phyloP scores from a whole-genome alignment of 2,888 invertebrate species.

The Scaptomyza reducta region DNA sequence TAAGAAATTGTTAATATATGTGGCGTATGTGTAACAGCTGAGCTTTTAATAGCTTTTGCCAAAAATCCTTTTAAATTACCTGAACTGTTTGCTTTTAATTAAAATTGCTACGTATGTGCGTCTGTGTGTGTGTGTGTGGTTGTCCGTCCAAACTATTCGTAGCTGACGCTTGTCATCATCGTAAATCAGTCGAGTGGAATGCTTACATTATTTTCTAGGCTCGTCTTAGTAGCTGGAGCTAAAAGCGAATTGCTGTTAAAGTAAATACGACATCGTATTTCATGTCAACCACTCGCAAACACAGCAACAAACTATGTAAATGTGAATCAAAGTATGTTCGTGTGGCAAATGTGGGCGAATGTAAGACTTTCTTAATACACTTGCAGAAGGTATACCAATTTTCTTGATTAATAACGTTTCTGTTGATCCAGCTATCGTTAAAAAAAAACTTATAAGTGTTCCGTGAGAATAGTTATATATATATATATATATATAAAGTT shows the following conservation, averaged over 20 bases:
- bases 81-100: constrained; percentile 46
- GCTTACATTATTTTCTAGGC: constrained; percentile 59
- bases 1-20: background rate
- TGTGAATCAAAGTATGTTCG: constrained; percentile 18
- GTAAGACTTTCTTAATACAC: background rate
- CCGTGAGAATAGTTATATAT: no score
- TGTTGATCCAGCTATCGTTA: no score
- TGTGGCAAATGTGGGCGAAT: background rate
- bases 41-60: no score
- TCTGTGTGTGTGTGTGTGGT: background rate
- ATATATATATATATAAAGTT: no score
- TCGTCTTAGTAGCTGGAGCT: constrained; percentile 37
- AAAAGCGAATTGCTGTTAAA: constrained; percentile 70
- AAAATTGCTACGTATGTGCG: constrained; percentile 23
- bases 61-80: background rate
- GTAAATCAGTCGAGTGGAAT: constrained; percentile 50
- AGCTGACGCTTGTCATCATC: constrained; percentile 38
- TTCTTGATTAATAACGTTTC: background rate
- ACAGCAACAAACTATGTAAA: constrained; percentile 46
- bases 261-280: constrained; percentile 71
- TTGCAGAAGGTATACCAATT: background rate
- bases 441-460: no score
- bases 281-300: constrained; percentile 39
- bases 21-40: background rate
- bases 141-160: constrained; percentile 17